Conservation (phyloP, 2,797 vertebrate species). For the Pseudochirops cupreus region DNA sequence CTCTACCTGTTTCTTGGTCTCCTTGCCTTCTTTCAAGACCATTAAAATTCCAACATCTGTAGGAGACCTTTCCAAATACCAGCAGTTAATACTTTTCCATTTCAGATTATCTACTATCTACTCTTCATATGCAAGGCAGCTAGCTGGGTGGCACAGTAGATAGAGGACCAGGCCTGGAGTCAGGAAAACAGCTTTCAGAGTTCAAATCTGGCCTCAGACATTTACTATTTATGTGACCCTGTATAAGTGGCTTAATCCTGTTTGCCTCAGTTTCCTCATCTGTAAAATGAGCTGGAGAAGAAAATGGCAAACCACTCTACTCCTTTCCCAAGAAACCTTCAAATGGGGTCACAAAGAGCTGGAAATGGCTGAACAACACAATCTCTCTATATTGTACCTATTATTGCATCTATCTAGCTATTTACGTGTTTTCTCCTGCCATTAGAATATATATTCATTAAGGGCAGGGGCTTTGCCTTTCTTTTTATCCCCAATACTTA, state of each 20-base stretch:
- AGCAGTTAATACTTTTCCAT: background rate
- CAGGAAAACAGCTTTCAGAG: background rate
- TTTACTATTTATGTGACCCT: background rate
- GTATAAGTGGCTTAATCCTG: background rate
- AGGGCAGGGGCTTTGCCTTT: background rate
- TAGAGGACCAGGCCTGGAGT: background rate
- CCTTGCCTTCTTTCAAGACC: background rate
- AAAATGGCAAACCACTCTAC: background rate
- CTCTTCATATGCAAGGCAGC: background rate
- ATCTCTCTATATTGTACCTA: background rate
- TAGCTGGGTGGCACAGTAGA: background rate
- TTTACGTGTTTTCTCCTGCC: background rate
- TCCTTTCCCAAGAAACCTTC: background rate
- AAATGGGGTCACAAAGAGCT: background rate
- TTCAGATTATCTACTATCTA: background rate
- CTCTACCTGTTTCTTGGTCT: background rate
- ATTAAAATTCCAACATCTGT: background rate
- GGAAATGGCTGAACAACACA: background rate
- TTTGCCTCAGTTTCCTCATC: background rate
- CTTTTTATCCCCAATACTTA: background rate
- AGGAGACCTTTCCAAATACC: background rate
- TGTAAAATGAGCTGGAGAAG: background rate
- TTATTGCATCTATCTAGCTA: background rate
- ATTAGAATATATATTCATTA: background rate
- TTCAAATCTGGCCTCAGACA: background rate